Percentiles rank a stretch among this genome's conserved stretches.
These are phyloP conservation scores for Archips crataeganus DNA, from an alignment of 2,888 invertebrate species.

Conservation along the genomic window DNA sequence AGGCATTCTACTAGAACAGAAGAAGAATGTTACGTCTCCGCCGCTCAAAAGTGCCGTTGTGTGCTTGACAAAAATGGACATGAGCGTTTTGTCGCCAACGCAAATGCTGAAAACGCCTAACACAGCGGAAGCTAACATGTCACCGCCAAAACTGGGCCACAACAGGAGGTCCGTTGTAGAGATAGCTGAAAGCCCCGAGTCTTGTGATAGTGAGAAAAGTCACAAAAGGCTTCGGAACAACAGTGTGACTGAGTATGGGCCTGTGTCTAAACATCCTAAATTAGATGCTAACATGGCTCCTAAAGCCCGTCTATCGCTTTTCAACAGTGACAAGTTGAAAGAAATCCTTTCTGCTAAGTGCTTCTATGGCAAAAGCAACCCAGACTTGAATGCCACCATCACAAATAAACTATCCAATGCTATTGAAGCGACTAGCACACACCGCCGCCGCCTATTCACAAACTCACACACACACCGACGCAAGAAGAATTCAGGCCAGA, in stretches of 20 bases:
- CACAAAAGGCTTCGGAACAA: constrained; percentile 74
- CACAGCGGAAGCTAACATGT: constrained; percentile 63
- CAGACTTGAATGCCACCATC: constrained; percentile 69
- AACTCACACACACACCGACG: constrained; percentile 62
- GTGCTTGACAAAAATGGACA: constrained; percentile 73
- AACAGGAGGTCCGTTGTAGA: constrained; percentile 68
- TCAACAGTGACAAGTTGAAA: constrained; percentile 75
- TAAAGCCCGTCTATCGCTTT: constrained; percentile 77
- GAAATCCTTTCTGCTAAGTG: constrained; percentile 83
- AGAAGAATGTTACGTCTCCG: constrained; percentile 61
- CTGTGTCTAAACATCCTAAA: constrained; percentile 69
- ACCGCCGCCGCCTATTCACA: constrained; percentile 59
- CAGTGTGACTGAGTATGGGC: constrained; percentile 64
- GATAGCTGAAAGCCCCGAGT: constrained; percentile 76
- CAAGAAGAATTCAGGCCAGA: constrained; percentile 82
- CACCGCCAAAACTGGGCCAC: constrained; percentile 75
- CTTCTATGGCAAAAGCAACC: constrained; percentile 84
- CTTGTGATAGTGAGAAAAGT: constrained; percentile 72
- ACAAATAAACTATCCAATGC: constrained; percentile 67
- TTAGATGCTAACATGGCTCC: constrained; percentile 67
- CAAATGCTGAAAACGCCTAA: constrained; percentile 78
- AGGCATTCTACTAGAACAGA: constrained; percentile 74
- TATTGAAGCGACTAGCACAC: constrained; percentile 62
- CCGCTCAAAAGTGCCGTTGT: constrained; percentile 67
- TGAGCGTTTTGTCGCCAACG: constrained; percentile 70